Evolutionary conservation across 2,888 invertebrate species (phyloP), one percentile per base, ranked within the genome.

Genomic region (Azorinus chamasolen): DNA sequence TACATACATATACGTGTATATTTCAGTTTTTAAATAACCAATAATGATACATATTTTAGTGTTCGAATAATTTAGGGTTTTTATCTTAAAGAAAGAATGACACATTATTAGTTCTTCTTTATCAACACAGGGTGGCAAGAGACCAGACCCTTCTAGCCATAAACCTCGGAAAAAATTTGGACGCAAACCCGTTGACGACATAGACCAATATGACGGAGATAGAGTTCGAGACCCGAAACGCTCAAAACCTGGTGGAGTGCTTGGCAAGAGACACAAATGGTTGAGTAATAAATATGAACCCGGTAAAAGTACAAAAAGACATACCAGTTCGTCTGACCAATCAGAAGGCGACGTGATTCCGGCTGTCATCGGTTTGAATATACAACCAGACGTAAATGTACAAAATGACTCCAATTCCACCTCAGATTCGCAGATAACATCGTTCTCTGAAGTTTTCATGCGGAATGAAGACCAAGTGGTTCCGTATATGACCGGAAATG

Each of bases 151-250:
- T 3, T 68, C 78, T 2, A 66, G 48, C 1, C 79, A 75, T 53
- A 83, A 84, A 58, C 55, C 83, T 16, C 84, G 84, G 69, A 84
- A 84, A 61, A 81, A 83, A 48, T 61, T 82, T 39, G 77, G 76
- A 10, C 76, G 76, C 50, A 79, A 80, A 62, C 61, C 64, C 1
- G 73, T 76, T 5, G 85, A 84, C n/a, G 72, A 78, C 24, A 73
- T 68, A 45, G 24, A 81, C 8, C 32, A 73, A 10, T 74, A 75
- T 14, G 84, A 82, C 2, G 84, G 84, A 2, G 86, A 84, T n/a
- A 61, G 63, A 2, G 64, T 66, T 14, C 76, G 84, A 65, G 86
- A 84, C 22, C 79, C 84, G 1, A 86, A 86, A 75, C 70, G 82
- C 16, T 84, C 86, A 14, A 86, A 83, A 65, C 76, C 76, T 58